These are phyloP conservation scores for Cyphomyrus plagiostoma DNA, from an alignment of 2,113 vertebrate genomes.

Conservation along the genomic window DNA sequence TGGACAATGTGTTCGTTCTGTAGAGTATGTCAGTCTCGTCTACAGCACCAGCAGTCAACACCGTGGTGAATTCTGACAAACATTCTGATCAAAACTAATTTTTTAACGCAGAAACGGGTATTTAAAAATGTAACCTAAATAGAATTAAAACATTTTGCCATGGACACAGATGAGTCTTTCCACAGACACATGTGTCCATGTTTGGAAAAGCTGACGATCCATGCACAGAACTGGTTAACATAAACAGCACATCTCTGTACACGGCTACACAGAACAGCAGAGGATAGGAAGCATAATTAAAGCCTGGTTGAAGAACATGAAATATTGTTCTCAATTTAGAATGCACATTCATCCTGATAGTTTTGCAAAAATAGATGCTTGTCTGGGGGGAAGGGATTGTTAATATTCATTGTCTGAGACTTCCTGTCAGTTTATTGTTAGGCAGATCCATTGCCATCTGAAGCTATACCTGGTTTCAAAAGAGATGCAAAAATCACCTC, in stretches of 20 bases:
- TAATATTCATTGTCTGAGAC: conserved; percentile 12
- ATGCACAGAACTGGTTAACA: neutral
- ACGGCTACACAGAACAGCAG: neutral
- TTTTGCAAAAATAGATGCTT: conserved; percentile 9
- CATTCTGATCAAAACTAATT: neutral
- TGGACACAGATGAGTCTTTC: neutral
- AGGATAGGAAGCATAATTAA: neutral
- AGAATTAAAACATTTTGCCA: neutral
- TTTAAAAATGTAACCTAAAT: neutral
- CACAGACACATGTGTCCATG: neutral
- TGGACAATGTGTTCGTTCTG: neutral
- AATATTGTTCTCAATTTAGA: neutral
- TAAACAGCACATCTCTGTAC: neutral
- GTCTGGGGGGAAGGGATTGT: neutral
- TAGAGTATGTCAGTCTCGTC: neutral
- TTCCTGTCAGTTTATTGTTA: conserved; percentile 10
- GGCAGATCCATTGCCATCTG: neutral
- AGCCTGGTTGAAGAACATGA: neutral
- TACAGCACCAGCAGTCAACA: neutral
- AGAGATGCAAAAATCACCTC: neutral
- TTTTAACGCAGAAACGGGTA: neutral
- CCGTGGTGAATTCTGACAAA: neutral
- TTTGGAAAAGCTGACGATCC: neutral
- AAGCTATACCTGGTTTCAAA: neutral
- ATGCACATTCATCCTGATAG: neutral